Percentiles rank a stretch among this genome's conserved stretches.
phyloP scores from a whole-genome alignment of 2,113 vertebrate genomes.

The Mobula hypostoma region DNA sequence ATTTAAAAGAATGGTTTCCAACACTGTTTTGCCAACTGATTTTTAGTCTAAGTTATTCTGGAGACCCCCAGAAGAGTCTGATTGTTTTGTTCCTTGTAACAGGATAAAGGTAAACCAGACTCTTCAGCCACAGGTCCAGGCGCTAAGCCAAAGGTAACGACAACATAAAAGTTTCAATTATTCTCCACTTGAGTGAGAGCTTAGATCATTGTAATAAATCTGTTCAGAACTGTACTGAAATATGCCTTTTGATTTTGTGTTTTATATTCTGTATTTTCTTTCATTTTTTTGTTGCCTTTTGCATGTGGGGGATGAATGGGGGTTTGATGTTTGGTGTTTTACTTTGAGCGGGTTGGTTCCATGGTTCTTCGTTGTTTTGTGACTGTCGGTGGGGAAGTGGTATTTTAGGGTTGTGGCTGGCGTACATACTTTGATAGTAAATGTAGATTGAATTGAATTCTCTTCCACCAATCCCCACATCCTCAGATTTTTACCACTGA shows the following conservation, averaged over 20 bases:
- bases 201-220: background rate
- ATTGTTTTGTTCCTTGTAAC: background rate
- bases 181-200: background rate
- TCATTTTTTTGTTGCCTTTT: no score
- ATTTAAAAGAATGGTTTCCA: no score
- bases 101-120: conserved; percentile 11
- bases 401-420: no score
- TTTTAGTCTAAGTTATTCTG: conserved; percentile 2
- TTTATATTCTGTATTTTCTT: no score
- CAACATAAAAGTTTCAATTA: background rate
- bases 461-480: background rate
- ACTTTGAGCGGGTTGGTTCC: no score
- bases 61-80: background rate
- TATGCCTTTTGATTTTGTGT: no score
- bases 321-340: no score
- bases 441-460: background rate
- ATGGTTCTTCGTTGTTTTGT: no score
- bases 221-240: background rate
- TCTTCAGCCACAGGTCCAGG: background rate
- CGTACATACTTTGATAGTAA: no score
- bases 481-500: no score
- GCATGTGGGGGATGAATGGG: no score
- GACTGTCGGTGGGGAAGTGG: no score
- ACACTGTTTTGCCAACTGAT: background rate
- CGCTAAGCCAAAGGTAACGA: conserved; percentile 9